Base-by-base conservation (phyloP, 2,797 vertebrate species). In the Gambelia wislizenii region DNA sequence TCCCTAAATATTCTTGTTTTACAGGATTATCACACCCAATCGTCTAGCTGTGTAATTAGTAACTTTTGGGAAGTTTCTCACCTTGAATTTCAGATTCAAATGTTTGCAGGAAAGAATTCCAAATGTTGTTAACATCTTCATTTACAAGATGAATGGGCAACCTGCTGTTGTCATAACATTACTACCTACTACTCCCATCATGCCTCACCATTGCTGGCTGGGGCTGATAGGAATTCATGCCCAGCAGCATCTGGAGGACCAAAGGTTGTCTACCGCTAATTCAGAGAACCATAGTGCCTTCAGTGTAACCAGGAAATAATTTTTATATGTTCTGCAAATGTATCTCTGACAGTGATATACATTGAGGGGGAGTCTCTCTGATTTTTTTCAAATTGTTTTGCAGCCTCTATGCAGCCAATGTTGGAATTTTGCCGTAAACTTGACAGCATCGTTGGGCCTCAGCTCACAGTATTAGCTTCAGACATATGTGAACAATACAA, bases 401-500 rank as follows among this genome's bases (percentile, higher is more conserved):
- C 92, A 99, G 99, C 98, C 36, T 98, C 98, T 2, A 97, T 98
- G 84, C 98, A 98, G 54, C 96, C 98, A 88, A 99, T 98, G 0
- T 93, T 98, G 93, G 99, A 99, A 85, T 99, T 99, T 56, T 99
- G 99, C 94, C 98, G 98, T 79, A 98, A 98, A 93, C 94, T 99
- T 93, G 99, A 99, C 92, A 95, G 97, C 90, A 96, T 99, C 44
- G 99, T 99, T 78, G 99, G 99, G 85, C 99, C 99, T 69, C 99
- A 99, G 94, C 99, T 99, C 44, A 99, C 99, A 0, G 93, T 99
- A 93, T 94, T 99, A 94, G 99, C 99, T 0, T 99, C 99, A 1
- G 99, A 99, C 95, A 99, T 99, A 89, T 99, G 99, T 91, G 99
- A 99, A 95, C 99, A 99, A 83, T 99, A 98, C 96, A 99, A 98